Base-by-base conservation (phyloP, 2,888 invertebrate species). In the Epistrophe eligans region DNA sequence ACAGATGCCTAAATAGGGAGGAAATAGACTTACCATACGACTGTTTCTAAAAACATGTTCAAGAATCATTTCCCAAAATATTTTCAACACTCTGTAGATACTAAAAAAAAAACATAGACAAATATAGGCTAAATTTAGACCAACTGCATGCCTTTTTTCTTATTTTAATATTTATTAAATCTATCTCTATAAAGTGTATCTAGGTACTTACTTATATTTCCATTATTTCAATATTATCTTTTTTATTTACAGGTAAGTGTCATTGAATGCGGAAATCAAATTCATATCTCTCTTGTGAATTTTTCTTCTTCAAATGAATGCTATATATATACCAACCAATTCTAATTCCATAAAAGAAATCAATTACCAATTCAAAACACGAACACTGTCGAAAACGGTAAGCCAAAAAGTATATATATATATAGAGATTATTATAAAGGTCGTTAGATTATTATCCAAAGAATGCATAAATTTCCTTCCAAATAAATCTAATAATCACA, bases 321-420 rank as follows among this genome's bases (percentile, higher is more conserved):
- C n/a, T 58, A 5, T 28, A 35, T 52, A 24, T 24, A 3, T 24
- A 24, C 24, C 24, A 2, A 24, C 40, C 55, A 48, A n/a, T n/a
- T n/a, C n/a, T 24, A 15, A 24, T 24, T 24, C 24, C 24, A 15
- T 43, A 60, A 13, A 67, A 43, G 60, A 38, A 77, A 81, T 64
- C 52, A 84, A 79, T 84, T 70, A 64, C 43, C 67, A 50, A 79
- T 62, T 84, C 73, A 40, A 43, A 48, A 74, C 60, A 62, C 73
- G 48, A 50, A 38, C 24, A 19, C 45, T 50, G 9, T 11, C 19
- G 11, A 52, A 55, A 72, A 77, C 52, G 66, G 43, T 77, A 66
- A 66, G 50, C 15, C 43, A 58, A 64, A 66, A 79, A 73, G 48
- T 72, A 57, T 40, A 38, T 57, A 64, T 72, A 57, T 40, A 38